Evolutionary conservation across 2,113 vertebrate genomes (phyloP).

Genomic region (Catagonus wagneri): DNA sequence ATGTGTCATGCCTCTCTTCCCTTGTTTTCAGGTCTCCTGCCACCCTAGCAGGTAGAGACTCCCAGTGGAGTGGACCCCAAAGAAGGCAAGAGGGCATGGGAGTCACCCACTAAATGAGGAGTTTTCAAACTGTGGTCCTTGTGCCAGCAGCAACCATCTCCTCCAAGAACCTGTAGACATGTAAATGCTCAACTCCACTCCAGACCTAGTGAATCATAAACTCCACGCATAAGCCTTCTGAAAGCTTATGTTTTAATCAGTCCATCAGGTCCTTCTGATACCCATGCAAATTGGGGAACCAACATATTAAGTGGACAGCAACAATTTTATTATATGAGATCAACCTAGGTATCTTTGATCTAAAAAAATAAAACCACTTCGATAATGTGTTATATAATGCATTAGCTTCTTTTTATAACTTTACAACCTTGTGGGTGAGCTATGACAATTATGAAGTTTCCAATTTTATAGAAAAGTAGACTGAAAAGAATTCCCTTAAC

Average conservation of each 20-base stretch:
- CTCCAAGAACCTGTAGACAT: not conserved
- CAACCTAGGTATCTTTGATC: not conserved
- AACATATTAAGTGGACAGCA: not conserved
- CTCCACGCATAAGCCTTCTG: not conserved
- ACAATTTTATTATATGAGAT: not conserved
- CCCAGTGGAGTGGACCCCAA: not conserved
- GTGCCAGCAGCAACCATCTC: not conserved
- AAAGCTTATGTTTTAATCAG: not conserved
- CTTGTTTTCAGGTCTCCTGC: not conserved
- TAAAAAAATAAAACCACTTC: not conserved
- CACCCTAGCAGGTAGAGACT: not conserved
- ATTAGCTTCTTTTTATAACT: slow-evolving; percentile 11
- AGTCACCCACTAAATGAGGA: not conserved
- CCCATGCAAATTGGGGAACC: not conserved
- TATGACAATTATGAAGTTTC: slow-evolving; percentile 38
- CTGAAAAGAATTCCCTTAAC: not conserved
- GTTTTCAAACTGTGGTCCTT: not conserved
- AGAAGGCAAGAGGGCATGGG: fast-evolving
- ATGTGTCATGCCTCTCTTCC: not conserved
- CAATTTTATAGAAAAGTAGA: slow-evolving; percentile 48
- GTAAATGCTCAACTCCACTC: not conserved
- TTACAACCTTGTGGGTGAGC: not conserved
- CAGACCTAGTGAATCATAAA: not conserved
- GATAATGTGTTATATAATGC: not conserved
- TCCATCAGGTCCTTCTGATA: not conserved